These are phyloP conservation scores for Aegithalos caudatus DNA, from an alignment of 2,113 vertebrate species.

Conservation along the genomic window DNA sequence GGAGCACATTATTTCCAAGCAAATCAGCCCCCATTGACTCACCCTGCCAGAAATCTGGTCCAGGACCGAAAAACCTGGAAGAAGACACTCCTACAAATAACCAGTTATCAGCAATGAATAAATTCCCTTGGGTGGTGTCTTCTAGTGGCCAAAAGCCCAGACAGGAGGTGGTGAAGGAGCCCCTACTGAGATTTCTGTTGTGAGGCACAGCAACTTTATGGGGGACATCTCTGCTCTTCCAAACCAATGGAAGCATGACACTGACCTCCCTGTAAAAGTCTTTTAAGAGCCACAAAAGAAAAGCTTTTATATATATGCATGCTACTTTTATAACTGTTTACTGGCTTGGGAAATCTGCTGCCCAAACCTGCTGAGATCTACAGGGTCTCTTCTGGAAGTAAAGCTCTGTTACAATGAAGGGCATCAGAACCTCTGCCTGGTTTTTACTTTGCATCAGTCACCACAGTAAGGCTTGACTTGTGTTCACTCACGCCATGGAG, in stretches of 20 bases:
- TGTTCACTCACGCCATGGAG: background rate
- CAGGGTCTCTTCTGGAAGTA: background rate
- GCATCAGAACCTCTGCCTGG: background rate
- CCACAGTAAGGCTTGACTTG: background rate
- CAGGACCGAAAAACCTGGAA: background rate
- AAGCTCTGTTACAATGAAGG: background rate
- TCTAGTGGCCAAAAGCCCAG: background rate
- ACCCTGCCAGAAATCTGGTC: fast-evolving
- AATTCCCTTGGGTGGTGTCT: background rate
- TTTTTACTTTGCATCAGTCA: background rate
- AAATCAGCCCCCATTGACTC: background rate
- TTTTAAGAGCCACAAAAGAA: background rate
- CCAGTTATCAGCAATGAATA: background rate
- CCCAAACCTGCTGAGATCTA: background rate
- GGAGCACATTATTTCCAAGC: background rate
- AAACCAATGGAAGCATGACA: background rate
- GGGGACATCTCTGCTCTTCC: background rate
- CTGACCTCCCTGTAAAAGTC: background rate
- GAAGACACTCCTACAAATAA: background rate
- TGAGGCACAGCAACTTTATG: fast-evolving
- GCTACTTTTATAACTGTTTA: background rate
- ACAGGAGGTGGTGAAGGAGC: fast-evolving
- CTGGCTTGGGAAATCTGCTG: background rate
- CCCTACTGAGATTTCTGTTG: background rate
- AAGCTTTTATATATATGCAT: fast-evolving